A percentile compares a stretch with the other conserved stretches of the same genome.
Conservation (phyloP, 2,113 vertebrate species). For the Psittacus erithacus region DNA sequence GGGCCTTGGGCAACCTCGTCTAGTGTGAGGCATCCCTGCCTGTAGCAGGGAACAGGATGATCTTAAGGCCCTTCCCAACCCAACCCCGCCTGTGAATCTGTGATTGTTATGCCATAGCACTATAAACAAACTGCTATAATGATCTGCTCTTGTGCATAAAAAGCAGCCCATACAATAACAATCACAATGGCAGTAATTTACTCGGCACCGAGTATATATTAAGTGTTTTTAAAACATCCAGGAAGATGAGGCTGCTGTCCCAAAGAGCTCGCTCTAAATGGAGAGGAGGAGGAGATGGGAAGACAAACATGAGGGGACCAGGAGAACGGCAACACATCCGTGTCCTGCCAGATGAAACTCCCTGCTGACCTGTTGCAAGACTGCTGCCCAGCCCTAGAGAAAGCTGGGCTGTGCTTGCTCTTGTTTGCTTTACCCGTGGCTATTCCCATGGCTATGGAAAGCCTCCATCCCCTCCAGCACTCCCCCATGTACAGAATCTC, state of each 20-base stretch:
- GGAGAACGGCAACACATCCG: not conserved
- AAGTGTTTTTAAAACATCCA: not conserved
- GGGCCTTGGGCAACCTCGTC: not conserved
- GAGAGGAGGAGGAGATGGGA: not conserved
- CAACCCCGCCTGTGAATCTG: not conserved
- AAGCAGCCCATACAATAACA: not conserved
- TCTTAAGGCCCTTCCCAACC: not conserved
- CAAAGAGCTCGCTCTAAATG: not conserved
- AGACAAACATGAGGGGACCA: fast-evolving
- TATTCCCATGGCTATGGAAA: not conserved
- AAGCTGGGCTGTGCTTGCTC: not conserved
- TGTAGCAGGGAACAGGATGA: not conserved
- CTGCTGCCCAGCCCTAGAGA: not conserved
- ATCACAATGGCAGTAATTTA: not conserved
- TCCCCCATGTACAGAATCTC: not conserved
- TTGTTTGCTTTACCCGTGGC: not conserved
- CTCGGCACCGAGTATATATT: not conserved
- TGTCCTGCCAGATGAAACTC: not conserved
- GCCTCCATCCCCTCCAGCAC: not conserved
- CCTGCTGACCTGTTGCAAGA: not conserved
- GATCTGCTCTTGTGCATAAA: not conserved
- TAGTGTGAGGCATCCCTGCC: not conserved
- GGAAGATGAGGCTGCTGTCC: not conserved
- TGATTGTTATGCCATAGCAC: not conserved
- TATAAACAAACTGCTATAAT: not conserved